Evolutionary conservation across 2,797 vertebrate species (phyloP).

Genomic region (Sebastes baramenuke): DNA sequence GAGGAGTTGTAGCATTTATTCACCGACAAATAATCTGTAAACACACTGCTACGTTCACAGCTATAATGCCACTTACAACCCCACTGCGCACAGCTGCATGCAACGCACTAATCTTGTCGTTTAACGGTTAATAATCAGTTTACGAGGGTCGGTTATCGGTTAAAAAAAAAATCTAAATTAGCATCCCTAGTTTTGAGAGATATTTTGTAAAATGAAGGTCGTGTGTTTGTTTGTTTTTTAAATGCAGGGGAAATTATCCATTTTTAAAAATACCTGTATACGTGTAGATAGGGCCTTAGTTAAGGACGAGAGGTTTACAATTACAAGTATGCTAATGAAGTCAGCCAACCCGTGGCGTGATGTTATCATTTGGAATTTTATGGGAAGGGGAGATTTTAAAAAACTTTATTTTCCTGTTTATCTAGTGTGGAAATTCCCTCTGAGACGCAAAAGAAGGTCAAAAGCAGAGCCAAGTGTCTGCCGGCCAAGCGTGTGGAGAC

Average conservation of each 20-base stretch:
- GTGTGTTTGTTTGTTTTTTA: not conserved
- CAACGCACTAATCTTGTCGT: no score
- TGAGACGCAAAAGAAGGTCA: constrained; percentile 59
- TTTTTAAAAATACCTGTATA: no score
- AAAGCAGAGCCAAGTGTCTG: constrained; percentile 58
- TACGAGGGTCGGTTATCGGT: no score
- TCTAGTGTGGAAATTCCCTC: constrained; percentile 56
- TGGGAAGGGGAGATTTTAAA: constrained; percentile 32
- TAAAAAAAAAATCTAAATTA: no score
- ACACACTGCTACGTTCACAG: no score
- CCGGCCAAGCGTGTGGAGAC: constrained; percentile 50
- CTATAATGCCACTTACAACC: no score
- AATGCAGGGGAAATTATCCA: no score
- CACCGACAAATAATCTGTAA: no score
- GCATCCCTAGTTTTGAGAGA: no score
- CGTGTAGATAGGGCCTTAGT: not conserved
- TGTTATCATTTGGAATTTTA: constrained; percentile 65
- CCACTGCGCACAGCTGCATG: accelerated
- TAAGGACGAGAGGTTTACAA: constrained; percentile 17
- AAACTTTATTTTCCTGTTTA: constrained; percentile 60
- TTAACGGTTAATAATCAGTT: no score
- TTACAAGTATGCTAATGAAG: constrained; percentile 72
- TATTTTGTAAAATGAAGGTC: no score
- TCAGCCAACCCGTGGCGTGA: constrained; percentile 41
- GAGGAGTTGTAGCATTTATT: no score